Evolutionary conservation across 2,888 invertebrate species (phyloP).

Genomic region (Drosophila fungiperda): DNA sequence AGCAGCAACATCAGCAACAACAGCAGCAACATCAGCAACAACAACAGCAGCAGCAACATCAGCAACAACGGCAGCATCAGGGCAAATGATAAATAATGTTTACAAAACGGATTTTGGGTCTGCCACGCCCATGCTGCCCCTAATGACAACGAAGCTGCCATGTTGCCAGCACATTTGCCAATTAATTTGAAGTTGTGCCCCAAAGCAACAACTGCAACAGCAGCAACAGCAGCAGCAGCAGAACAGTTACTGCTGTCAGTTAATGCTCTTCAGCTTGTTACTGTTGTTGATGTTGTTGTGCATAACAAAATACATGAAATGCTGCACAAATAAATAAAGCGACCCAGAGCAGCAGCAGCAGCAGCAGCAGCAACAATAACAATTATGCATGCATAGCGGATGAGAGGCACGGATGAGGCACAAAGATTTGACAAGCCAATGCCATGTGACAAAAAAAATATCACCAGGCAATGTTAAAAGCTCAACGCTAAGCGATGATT

Average conservation of each 20-base stretch:
- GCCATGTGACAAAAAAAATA: slow-evolving; percentile 41
- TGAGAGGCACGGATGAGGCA: background rate
- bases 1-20: slow-evolving; percentile 7
- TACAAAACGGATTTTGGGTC: slow-evolving; percentile 38
- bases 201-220: slow-evolving; percentile 43
- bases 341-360: slow-evolving; percentile 14
- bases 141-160: slow-evolving; percentile 63
- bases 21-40: background rate
- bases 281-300: slow-evolving; percentile 32
- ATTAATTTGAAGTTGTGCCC: slow-evolving; percentile 49
- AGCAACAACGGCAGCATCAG: slow-evolving; percentile 30
- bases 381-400: slow-evolving; percentile 24
- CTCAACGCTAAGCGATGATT: slow-evolving; percentile 11
- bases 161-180: slow-evolving; percentile 57
- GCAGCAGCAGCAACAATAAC: slow-evolving; percentile 17
- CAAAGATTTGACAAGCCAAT: slow-evolving; percentile 63
- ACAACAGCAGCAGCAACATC: background rate
- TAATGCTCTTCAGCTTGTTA: slow-evolving; percentile 22
- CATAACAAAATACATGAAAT: slow-evolving; percentile 47
- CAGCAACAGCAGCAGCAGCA: slow-evolving; percentile 22
- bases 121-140: slow-evolving; percentile 54
- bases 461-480: slow-evolving; percentile 19
- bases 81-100: slow-evolving; percentile 67
- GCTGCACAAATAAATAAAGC: slow-evolving; percentile 62
- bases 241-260: slow-evolving; percentile 29